Evolutionary conservation across 2,113 vertebrate genomes (phyloP).

Genomic region (Chaenocephalus aceratus): DNA sequence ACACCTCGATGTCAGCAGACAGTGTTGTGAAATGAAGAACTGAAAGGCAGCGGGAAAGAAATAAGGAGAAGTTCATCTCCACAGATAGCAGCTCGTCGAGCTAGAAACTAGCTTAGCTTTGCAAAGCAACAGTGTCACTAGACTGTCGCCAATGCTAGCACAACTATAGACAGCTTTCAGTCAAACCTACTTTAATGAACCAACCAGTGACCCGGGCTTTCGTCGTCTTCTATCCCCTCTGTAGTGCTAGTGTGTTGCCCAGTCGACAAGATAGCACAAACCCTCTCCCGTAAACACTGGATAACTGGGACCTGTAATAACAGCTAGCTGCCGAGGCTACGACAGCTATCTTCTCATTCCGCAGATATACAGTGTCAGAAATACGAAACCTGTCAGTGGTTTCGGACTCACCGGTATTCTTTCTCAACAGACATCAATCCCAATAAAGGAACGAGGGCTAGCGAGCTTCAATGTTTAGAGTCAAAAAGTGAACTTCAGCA

Average conservation of each 20-base stretch:
- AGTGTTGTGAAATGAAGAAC: not conserved
- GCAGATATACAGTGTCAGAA: not conserved
- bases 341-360: slow-evolving; percentile 12
- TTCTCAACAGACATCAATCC: not conserved
- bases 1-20: too few relatives aligned
- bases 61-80: slow-evolving; percentile 1
- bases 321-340: slow-evolving; percentile 44
- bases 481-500: slow-evolving; percentile 67
- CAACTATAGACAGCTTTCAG: not conserved
- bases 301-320: not conserved
- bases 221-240: not conserved
- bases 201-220: too few relatives aligned
- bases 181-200: not conserved
- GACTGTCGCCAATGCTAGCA: slow-evolving; percentile 35
- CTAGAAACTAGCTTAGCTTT: slow-evolving; percentile 21
- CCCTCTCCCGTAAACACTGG: not conserved
- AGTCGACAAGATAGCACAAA: not conserved
- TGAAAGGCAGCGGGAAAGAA: not conserved
- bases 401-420: slow-evolving; percentile 46
- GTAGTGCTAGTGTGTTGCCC: not conserved
- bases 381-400: not conserved
- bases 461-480: slow-evolving; percentile 3
- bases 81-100: not conserved
- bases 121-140: slow-evolving; percentile 15
- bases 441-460: not conserved